Evolutionary conservation across 2,797 vertebrate species (phyloP).

Genomic region (Cossypha polioptera): DNA sequence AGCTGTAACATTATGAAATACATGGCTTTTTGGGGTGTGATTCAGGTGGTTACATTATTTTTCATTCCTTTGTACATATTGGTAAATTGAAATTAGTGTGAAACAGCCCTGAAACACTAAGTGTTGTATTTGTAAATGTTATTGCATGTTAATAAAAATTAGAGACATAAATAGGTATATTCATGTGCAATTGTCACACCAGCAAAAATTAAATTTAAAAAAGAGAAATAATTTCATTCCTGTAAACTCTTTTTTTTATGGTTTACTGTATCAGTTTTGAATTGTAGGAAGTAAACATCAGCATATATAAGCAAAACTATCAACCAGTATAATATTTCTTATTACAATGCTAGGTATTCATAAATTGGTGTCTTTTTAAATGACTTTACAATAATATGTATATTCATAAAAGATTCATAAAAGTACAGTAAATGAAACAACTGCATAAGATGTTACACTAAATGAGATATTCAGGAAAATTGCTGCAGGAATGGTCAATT

Average conservation of each 20-base stretch:
- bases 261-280: neutral
- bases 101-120: neutral
- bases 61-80: neutral
- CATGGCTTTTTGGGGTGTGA: neutral
- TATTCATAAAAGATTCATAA: neutral
- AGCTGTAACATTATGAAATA: neutral
- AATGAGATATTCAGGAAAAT: neutral
- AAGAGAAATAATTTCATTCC: neutral
- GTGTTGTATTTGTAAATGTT: neutral
- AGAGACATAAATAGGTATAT: neutral
- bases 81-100: neutral
- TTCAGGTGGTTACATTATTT: fast-evolving
- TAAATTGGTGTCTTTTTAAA: neutral
- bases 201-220: neutral
- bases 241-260: neutral
- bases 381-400: neutral
- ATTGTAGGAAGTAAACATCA: neutral
- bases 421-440: neutral
- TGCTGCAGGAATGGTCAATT: neutral
- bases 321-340: neutral
- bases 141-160: neutral
- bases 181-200: neutral
- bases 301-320: neutral
- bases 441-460: neutral
- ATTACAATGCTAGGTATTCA: neutral